Base-by-base conservation (phyloP, 2,797 vertebrate genomes). In the Semaprochilodus insignis region DNA sequence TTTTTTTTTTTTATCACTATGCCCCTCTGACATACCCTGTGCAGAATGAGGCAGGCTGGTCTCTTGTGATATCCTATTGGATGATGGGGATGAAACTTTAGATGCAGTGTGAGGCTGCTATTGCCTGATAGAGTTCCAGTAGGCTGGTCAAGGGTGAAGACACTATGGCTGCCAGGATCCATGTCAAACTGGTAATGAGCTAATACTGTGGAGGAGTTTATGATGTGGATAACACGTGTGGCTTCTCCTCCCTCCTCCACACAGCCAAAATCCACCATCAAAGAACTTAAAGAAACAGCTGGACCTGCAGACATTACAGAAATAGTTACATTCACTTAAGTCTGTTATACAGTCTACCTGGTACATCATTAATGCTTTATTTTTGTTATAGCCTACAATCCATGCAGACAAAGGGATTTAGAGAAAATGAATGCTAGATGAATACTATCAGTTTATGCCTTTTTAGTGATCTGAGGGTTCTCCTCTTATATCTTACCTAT, bases 161-260 rank as follows among this genome's bases (percentile, higher is more conserved):
- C 93, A 0, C 96, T 98, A 88, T 96, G 93, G 27, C 90, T 93
- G 87, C 85, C 80, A 82, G 87, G 88, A 89, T 97, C 96, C 1
- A 97, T 92, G 86, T 97, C 95, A 88, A 97, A 98, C 72, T 98
- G 97, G 88, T 96, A 99, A 86, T 93, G 59, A 6, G 95, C 96
- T 0, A 90, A 89, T 16, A 94, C 95, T 34, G 93, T 85, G 0
- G 96, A 96, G 0, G 51, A 82, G 88, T 99, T 99, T 84, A 94
- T 88, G 23, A 99, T 92, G 81, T 96, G 88, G 82, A 99, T 82
- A 0, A 78, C 85, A 55, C 87, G 90, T 14, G 86, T 74, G 0
- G 85, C 57, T 65, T 65, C 81, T 86, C 88, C 87, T 62, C 94
- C 95, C 5, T 97, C 92, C 78, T 78, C 87, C 87, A 97, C 83